Conservation (phyloP, 2,113 vertebrate species). For the Myotis yumanensis region DNA sequence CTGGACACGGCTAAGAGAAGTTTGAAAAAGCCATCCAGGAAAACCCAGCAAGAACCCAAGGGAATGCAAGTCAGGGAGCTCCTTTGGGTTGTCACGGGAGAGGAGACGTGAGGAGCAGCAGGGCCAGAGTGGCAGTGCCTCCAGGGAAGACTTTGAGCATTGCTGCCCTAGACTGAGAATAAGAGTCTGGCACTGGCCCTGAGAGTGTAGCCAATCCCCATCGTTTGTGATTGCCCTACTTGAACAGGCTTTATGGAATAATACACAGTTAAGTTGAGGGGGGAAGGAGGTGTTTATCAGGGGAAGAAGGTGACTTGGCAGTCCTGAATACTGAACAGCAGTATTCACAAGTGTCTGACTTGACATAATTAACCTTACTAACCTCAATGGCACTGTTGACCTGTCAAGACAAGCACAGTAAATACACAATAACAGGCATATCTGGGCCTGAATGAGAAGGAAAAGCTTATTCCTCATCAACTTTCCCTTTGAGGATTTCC, state of each 20-base stretch:
- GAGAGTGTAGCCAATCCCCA: not conserved
- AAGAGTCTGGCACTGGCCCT: not conserved
- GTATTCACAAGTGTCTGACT: conserved; percentile 39
- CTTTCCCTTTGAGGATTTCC: conserved; percentile 66
- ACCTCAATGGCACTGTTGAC: conserved; percentile 54
- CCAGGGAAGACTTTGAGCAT: fast-evolving
- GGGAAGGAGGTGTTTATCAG: conserved; percentile 10
- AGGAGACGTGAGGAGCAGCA: not conserved
- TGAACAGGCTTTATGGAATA: conserved; percentile 46
- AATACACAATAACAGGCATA: conserved; percentile 56
- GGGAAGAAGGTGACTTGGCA: conserved; percentile 41
- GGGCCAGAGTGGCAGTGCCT: not conserved
- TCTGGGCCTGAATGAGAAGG: conserved; percentile 65
- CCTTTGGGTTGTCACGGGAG: not conserved
- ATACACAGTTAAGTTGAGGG: not conserved
- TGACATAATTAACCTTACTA: conserved; percentile 65
- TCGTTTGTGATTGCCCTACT: not conserved
- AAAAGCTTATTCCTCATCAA: conserved; percentile 69
- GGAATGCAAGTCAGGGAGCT: not conserved
- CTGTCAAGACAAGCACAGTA: conserved; percentile 51
- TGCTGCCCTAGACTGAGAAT: fast-evolving
- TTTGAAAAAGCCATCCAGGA: not conserved
- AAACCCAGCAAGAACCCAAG: not conserved
- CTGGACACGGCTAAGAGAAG: not conserved
- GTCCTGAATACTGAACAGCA: conserved; percentile 55